These are phyloP conservation scores for Calliphora vomitoria DNA, from an alignment of 2,888 invertebrate species.

Conservation along the genomic window DNA sequence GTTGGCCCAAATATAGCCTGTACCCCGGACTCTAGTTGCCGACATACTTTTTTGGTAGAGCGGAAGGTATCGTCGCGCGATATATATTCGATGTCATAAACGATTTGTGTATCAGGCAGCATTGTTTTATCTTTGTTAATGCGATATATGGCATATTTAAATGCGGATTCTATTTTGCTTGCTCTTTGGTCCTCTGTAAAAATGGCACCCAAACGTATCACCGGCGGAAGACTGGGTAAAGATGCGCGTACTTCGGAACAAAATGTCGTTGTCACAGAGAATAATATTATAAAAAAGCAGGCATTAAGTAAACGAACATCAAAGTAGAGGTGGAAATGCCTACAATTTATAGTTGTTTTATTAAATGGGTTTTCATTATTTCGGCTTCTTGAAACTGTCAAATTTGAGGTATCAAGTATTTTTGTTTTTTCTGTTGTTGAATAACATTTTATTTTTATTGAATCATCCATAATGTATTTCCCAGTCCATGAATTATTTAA, in stretches of 20 bases:
- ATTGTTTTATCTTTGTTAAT: conserved; percentile 95
- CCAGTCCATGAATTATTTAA: conserved; percentile 24
- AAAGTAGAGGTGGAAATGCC: neutral
- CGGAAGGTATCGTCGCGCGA: conserved; percentile 95
- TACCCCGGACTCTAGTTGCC: conserved; percentile 91
- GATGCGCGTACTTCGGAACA: conserved; percentile 17
- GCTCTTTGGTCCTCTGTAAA: conserved; percentile 96
- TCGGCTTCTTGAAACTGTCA: neutral
- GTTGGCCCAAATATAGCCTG: conserved; percentile 90
- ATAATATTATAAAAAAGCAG: conserved; percentile 27
- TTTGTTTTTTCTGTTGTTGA: conserved; percentile 5
- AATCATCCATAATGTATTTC: conserved; percentile 45
- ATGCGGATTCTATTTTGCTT: conserved; percentile 94
- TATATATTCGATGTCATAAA: conserved; percentile 97
- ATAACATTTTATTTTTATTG: conserved; percentile 25
- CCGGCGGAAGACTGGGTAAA: conserved; percentile 85
- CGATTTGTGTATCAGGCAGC: conserved; percentile 93
- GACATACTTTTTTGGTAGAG: conserved; percentile 91
- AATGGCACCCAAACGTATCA: conserved; percentile 91
- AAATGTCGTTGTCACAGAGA: neutral
- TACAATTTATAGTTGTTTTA: conserved; percentile 1
- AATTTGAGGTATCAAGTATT: conserved; percentile 27
- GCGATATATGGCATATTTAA: conserved; percentile 97
- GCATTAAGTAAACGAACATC: conserved; percentile 6
- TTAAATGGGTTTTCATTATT: neutral